Evolutionary conservation across 1,140 invertebrate species (phyloP).

Genomic region (Rhagoletis pomonella): DNA sequence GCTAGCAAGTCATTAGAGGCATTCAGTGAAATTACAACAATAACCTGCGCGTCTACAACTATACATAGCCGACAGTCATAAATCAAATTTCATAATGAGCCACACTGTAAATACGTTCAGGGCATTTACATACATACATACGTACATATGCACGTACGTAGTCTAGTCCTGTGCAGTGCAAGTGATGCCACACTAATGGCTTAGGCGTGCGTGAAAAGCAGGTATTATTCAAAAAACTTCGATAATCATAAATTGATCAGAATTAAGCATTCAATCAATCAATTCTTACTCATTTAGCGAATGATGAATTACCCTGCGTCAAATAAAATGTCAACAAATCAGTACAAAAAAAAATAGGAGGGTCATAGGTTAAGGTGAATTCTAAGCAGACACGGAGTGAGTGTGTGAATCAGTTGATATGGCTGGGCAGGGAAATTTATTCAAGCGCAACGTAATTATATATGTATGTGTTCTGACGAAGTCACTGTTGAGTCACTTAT

Average conservation of each 20-base stretch:
- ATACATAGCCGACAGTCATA: neutral
- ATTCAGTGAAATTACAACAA: no score
- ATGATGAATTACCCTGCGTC: neutral
- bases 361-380: neutral
- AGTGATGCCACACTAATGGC: no score
- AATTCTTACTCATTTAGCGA: neutral
- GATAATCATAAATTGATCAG: neutral
- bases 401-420: neutral
- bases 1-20: no score
- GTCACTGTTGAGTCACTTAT: neutral
- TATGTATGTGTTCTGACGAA: neutral
- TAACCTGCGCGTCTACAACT: no score
- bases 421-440: neutral
- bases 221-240: neutral
- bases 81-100: neutral
- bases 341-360: neutral
- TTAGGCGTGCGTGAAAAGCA: no score
- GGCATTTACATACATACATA: neutral
- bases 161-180: neutral
- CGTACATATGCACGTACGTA: neutral
- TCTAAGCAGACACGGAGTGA: neutral
- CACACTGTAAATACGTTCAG: neutral
- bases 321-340: constrained; percentile 39
- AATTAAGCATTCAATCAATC: neutral
- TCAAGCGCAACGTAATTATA: neutral